Base-by-base conservation (phyloP, 2,888 invertebrate species). In the Melieria crassipennis region DNA sequence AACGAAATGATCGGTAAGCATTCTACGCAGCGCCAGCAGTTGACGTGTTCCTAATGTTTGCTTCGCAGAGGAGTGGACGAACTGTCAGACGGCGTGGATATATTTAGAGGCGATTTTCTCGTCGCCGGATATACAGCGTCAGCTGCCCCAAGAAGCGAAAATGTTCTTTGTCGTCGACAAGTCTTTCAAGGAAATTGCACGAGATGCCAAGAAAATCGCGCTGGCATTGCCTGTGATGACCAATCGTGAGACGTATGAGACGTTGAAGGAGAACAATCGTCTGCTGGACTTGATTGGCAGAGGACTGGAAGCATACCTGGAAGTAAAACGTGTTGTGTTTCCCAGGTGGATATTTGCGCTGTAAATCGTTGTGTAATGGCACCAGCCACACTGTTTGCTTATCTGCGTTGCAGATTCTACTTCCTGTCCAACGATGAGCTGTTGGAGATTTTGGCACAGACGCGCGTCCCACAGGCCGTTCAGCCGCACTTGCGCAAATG, bases 31-130 rank as follows among this genome's bases (percentile, higher is more conserved):
- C 30, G 30, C 30, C 30, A 30, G 3, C 30, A 30, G 30, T 30
- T 30, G 30, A 5, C 50, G 11, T 16, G 11, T 30, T 52, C 4
- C n/a, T 10, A n/a, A 7, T 52, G 5, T 52, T 55, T 65, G 69
- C 52, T 16, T 67, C 47, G 4, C 58, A 95, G 97, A 97, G 84
- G 94, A 94, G 83, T 97, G 97, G 97, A 89, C 90, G 78, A 89
- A 91, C 72, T 96, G 96, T 79, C 97, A 97, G 85, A 92, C 93
- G 78, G 93, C 93, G n/a, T 98, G 98, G 97, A 89, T 97, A 55
- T 97, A 98, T 83, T 88, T 98, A 79, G 97, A 98, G 86, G 95
- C 96, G 0, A 97, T 98, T 81, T 98, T 98, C 86, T 93, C 95
- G 7, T 96, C 97, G 0, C 95, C 97, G 0, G 97, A 97, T 82